Base-by-base conservation (phyloP, 2,888 invertebrate genomes). In the Monopis laevigella region DNA sequence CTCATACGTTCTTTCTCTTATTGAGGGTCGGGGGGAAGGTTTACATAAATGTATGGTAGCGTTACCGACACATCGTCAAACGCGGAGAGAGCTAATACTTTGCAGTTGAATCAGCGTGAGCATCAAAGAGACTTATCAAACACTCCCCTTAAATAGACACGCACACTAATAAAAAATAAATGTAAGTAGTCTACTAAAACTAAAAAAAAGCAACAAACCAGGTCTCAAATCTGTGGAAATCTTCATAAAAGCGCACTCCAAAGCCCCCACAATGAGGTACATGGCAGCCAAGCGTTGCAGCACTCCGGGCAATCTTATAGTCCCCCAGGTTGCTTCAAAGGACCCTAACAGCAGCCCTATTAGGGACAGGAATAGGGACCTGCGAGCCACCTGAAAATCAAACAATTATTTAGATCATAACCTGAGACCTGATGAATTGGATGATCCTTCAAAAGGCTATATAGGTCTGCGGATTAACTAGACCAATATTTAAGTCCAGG, bases 281-380 rank as follows among this genome's bases (percentile, higher is more conserved):
- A 88, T 84, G 10, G 91, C 66, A 0, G 89, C 92, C 41, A 95
- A 80, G n/a, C 94, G 82, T 62, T 95, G 95, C 43, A 96, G 62
- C 35, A 95, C 91, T 3, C 95, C 95, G 1, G 90, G 88, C 39
- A 92, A 82, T 12, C 95, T 81, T 7, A 92, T 74, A 30, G 82
- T 63, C 5, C 59, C 47, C 56, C 90, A 75, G 4, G 82, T 68
- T 34, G 71, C 69, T 47, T 82, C 65, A 40, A 78, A 69, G 0
- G 78, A 65, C 4, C 77, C 59, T 17, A 81, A 66, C 7, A 89
- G 68, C 16, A 91, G 61, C 10, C 92, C 92, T 16, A 91, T 67
- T 0, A 84, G 50, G 5, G 89, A 80, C 28, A 92, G 68, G 14
- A 84, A 62, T 0, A 85, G 48, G 0, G 88, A 83, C 14, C 92